These are phyloP conservation scores for Nipponacmea schrenckii DNA, from an alignment of 2,888 invertebrate genomes.

Conservation along the genomic window DNA sequence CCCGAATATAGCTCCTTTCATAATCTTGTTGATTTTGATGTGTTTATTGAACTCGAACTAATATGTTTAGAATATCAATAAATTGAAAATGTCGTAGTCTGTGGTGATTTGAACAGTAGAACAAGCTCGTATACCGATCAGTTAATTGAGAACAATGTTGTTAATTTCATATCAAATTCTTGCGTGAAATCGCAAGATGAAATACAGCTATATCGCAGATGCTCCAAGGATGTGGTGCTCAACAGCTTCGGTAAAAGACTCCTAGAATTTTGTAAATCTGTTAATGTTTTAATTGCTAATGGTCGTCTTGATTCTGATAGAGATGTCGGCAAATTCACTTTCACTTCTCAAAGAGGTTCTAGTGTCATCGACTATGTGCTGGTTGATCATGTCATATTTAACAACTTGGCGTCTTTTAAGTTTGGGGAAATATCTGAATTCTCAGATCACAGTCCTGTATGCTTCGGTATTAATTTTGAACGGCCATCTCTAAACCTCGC, in stretches of 20 bases:
- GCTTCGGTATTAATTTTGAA: not conserved
- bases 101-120: no score
- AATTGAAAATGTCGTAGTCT: not conserved
- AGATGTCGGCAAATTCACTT: constrained; percentile 11
- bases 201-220: constrained; percentile 2
- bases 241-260: constrained; percentile 15
- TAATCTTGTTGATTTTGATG: not conserved
- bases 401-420: no score
- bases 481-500: no score
- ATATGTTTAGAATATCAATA: not conserved
- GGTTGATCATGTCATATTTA: no score
- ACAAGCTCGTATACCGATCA: not conserved
- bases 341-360: not conserved
- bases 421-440: no score
- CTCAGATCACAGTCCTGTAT: not conserved
- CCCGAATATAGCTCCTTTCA: not conserved
- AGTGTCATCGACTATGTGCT: constrained; percentile 19
- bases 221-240: not conserved
- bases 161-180: no score
- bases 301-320: constrained; percentile 11
- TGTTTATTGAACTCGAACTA: not conserved
- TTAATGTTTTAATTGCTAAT: constrained; percentile 18
- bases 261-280: constrained; percentile 13
- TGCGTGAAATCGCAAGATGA: not conserved
- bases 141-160: not conserved